Base-by-base conservation (phyloP, 2,888 invertebrate species). In the Watsonalla cultraria region DNA sequence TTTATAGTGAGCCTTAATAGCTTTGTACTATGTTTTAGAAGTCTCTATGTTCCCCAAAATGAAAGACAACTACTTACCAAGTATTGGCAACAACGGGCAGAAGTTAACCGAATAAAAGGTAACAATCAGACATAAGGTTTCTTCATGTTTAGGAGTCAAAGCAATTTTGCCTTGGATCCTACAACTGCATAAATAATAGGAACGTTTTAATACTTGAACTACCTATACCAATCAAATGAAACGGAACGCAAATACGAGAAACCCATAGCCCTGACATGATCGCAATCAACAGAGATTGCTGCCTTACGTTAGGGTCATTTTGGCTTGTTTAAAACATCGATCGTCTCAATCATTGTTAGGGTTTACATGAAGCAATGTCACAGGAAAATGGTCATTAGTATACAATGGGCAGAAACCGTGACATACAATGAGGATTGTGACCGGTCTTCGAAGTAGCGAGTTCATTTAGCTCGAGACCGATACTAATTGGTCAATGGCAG, bases 371-470 rank as follows among this genome's bases (percentile, higher is more conserved):
- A 47, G 45, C 50, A 53, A 54, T 52, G 49, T 13, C 53, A 59
- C 59, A 53, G 53, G 56, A 54, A 55, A 56, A 59, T 56, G 14
- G 42, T 54, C 46, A 51, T 59, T 52, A 52, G 46, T 37, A 48
- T 47, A 45, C 50, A 47, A 42, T 46, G 47, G 42, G 35, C 48
- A 45, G 51, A 48, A 62, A 52, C 66, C 60, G 56, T 65, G 66
- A 63, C 66, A 61, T 47, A 58, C 46, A 58, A 60, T 42, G 42
- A 48, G 45, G 11, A 11, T 52, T 42, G 46, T 47, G 56, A 56
- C 52, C 56, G 53, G 56, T 47, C 33, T 15, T 42, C 14, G 46
- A 6, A 13, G 14, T 14, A 49, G 49, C 9, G 48, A 6, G n/a
- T 14, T 37, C 6, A 37, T 37, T 48, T 7, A 37, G 14, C 14